A percentile compares a stretch with the other conserved stretches of the same genome.
Conservation (phyloP, 2,797 vertebrate genomes). For the Sebastes paucispinis region DNA sequence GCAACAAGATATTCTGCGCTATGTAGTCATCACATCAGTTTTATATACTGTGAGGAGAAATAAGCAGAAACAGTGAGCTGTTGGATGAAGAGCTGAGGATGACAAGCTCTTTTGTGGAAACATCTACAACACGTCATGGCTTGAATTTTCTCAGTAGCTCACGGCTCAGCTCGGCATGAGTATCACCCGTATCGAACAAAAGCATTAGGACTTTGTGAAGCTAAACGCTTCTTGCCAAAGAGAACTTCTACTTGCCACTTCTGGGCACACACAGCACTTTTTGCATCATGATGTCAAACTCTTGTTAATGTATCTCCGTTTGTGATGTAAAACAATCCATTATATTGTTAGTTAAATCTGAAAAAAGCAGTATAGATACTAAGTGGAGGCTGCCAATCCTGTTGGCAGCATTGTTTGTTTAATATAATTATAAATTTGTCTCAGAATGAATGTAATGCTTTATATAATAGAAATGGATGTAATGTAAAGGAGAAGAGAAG, state of each 20-base stretch:
- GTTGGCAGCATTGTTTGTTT: conserved; percentile 14
- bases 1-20: neutral
- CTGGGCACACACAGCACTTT: neutral
- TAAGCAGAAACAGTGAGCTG: neutral
- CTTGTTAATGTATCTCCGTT: neutral
- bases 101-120: neutral
- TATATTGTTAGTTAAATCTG: neutral
- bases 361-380: neutral
- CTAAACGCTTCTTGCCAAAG: neutral
- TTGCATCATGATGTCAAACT: neutral
- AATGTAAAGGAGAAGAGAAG: neutral
- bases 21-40: neutral
- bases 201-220: neutral
- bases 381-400: neutral
- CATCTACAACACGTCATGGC: neutral
- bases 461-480: neutral
- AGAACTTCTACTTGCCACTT: neutral
- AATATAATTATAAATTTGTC: neutral
- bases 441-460: neutral
- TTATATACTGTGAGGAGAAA: neutral
- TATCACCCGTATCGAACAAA: neutral
- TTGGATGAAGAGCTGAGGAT: neutral
- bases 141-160: neutral
- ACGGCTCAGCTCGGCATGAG: neutral
- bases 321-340: neutral